Conservation (phyloP, 2,797 vertebrate genomes). For the Menidia menidia region DNA sequence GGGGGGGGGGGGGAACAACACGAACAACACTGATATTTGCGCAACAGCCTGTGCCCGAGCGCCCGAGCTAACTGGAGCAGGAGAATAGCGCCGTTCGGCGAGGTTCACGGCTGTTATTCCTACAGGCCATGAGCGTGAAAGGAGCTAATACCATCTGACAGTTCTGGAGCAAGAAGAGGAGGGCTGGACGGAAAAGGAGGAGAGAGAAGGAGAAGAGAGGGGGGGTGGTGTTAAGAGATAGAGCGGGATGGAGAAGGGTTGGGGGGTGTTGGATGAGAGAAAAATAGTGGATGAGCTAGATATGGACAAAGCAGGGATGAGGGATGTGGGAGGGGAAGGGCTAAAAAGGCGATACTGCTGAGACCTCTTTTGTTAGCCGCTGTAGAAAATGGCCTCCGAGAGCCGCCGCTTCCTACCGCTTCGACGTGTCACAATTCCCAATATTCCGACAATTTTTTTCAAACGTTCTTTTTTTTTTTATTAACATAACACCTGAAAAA, state of each 20-base stretch:
- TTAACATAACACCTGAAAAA: no score
- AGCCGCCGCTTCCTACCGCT: slow-evolving; percentile 14
- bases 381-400: slow-evolving; percentile 55
- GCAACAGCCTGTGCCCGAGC: slow-evolving; percentile 83
- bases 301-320: slow-evolving; percentile 79
- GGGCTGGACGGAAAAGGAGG: slow-evolving; percentile 82
- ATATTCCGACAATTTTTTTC: slow-evolving; percentile 15
- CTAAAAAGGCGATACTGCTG: slow-evolving; percentile 54
- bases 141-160: slow-evolving; percentile 95
- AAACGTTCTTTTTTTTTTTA: background rate
- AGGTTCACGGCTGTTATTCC: slow-evolving; percentile 95
- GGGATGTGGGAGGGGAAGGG: slow-evolving; percentile 65
- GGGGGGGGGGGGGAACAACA: slow-evolving; percentile 53
- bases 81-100: slow-evolving; percentile 91
- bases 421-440: slow-evolving; percentile 30
- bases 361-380: slow-evolving; percentile 54
- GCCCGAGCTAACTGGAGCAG: slow-evolving; percentile 94
- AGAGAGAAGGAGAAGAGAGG: slow-evolving; percentile 65
- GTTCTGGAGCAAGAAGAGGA: slow-evolving; percentile 95
- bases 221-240: slow-evolving; percentile 75
- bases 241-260: slow-evolving; percentile 73
- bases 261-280: slow-evolving; percentile 73
- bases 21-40: slow-evolving; percentile 84
- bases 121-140: slow-evolving; percentile 92
- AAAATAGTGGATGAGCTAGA: slow-evolving; percentile 77